Evolutionary conservation across 2,113 vertebrate genomes (phyloP).

Genomic region (Rallus limicola): DNA sequence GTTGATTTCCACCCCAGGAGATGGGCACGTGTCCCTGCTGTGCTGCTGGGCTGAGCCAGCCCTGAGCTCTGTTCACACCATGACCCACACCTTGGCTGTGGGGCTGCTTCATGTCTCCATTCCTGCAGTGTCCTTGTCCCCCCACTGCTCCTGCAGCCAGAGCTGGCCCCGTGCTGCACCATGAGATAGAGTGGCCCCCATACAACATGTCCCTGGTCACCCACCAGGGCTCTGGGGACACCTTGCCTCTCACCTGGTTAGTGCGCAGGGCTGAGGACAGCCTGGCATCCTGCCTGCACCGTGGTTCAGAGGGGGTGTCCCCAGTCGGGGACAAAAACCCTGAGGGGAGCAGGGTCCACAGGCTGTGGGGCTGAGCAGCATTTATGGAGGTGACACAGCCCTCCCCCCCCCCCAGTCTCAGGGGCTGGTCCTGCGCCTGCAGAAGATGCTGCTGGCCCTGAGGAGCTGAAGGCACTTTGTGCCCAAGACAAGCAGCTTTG

Average conservation of each 20-base stretch:
- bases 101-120: fast-evolving
- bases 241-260: fast-evolving
- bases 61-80: neutral
- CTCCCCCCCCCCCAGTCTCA: fast-evolving
- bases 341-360: fast-evolving
- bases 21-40: fast-evolving
- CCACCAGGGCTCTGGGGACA: fast-evolving
- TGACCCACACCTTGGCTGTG: neutral
- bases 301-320: fast-evolving
- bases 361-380: fast-evolving
- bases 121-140: fast-evolving
- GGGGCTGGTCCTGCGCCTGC: fast-evolving
- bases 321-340: too few relatives aligned
- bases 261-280: fast-evolving
- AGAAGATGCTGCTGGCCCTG: neutral
- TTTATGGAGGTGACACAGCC: fast-evolving
- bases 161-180: neutral
- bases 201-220: fast-evolving
- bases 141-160: fast-evolving
- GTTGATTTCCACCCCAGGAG: fast-evolving
- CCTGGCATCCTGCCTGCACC: neutral
- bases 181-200: neutral
- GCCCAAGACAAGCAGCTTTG: neutral
- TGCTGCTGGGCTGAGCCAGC: neutral
- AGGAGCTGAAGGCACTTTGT: neutral